Conservation (phyloP, 2,113 vertebrate species). For the Cyrtonyx montezumae region DNA sequence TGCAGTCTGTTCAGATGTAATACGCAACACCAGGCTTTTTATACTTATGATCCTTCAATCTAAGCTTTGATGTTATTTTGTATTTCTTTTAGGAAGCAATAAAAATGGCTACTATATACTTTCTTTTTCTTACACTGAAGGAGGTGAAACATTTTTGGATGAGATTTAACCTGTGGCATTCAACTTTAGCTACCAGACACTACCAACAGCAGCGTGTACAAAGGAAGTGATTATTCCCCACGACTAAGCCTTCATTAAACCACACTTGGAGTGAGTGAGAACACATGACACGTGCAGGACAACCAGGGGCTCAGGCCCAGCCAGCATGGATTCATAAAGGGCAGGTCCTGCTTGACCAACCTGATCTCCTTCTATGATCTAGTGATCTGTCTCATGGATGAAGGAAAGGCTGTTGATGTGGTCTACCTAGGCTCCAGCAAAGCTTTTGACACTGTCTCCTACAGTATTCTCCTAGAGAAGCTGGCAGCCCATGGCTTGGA, state of each 20-base stretch:
- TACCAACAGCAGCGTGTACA: background rate
- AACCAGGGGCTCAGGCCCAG: no score
- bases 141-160: background rate
- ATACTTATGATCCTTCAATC: background rate
- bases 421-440: no score
- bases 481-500: no score
- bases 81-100: background rate
- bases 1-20: background rate
- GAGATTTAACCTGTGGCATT: background rate
- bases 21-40: background rate
- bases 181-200: fast-evolving
- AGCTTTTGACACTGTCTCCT: no score
- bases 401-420: no score
- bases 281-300: no score
- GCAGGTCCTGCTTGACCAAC: no score
- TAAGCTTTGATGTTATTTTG: background rate
- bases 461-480: no score
- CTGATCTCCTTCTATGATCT: no score
- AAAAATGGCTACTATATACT: background rate
- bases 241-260: background rate
- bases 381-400: no score
- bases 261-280: background rate
- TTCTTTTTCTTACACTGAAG: background rate
- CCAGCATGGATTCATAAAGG: no score
- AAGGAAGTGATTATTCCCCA: background rate